Percentiles rank a stretch among this genome's conserved stretches.
phyloP scores from a whole-genome alignment of 2,797 vertebrate genomes.

The Sebastes aleutianus region DNA sequence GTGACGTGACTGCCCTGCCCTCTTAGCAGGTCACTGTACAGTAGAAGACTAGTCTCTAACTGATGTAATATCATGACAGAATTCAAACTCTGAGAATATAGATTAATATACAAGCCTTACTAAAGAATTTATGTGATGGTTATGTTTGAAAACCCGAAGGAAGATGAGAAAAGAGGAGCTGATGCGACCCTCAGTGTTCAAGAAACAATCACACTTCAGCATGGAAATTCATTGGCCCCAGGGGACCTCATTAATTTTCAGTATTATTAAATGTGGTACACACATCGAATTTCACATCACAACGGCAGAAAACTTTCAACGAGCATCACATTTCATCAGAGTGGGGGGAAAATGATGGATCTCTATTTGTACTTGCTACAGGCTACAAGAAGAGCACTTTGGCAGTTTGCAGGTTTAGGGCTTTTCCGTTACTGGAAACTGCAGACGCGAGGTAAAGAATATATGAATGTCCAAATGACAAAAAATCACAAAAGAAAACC shows the following conservation, averaged over 20 bases:
- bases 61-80: not conserved
- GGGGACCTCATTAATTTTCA: slow-evolving; percentile 44
- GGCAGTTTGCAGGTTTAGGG: not conserved
- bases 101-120: not conserved
- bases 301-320: slow-evolving; percentile 10
- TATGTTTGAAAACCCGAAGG: not conserved
- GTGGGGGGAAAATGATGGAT: not conserved
- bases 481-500: not conserved
- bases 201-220: slow-evolving; percentile 15
- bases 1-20: not conserved
- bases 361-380: not conserved
- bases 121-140: not conserved
- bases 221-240: slow-evolving; percentile 29
- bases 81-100: not conserved
- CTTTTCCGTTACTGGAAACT: not conserved
- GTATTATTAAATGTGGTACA: slow-evolving; percentile 39
- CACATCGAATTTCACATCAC: slow-evolving; percentile 23
- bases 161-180: not conserved
- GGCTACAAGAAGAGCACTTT: not conserved
- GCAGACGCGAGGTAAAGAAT: not conserved
- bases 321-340: slow-evolving; percentile 1
- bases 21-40: not conserved
- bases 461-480: not conserved
- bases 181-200: slow-evolving; percentile 21
- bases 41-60: not conserved